Base-by-base conservation (phyloP, 2,888 invertebrate genomes). In the Eulithis prunata region DNA sequence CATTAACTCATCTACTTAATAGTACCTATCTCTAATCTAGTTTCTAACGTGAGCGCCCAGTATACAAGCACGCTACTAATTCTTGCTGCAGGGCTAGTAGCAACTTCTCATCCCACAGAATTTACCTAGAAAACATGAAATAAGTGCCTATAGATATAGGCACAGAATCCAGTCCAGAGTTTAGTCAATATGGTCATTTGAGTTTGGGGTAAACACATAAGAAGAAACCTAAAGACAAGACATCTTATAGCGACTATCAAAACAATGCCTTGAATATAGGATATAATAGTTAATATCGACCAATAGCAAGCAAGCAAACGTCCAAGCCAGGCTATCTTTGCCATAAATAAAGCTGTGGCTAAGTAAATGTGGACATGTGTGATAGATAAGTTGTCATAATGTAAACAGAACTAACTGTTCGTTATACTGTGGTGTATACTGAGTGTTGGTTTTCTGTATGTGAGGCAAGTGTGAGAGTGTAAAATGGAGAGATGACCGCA, bases 401-500 rank as follows among this genome's bases (percentile, higher is more conserved):
- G 54, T 60, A 46, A 38, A 14, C 43, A 36, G 5, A 36, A n/a
- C 47, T 47, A 38, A 28, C 21, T 41, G 21, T 43, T 28, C 41
- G 3, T 14, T 54, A 11, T 54, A 41, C 14, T 55, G 55, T 55
- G 7, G 43, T 10, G 13, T 38, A 10, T 12, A 53, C 13, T 3
- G 13, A 21, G 28, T 43, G 32, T 53, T 4, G 6, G 21, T 13
- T n/a, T 51, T 52, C 58, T 49, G 59, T 60, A 45, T 12, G 6
- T 32, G 7, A 52, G 57, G 57, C 57, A 62, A 62, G 68, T 64
- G 71, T 58, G 68, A 70, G 65, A 75, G 76, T 78, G 69, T 78
- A 74, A 72, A 69, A 69, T 70, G 61, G 68, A 59, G 66, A 63
- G 73, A 66, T 73, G 58, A 76, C 78, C 78, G 73, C 75, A 71